Evolutionary conservation across 2,113 vertebrate species (phyloP).

Genomic region (Herpailurus yagouaroundi): DNA sequence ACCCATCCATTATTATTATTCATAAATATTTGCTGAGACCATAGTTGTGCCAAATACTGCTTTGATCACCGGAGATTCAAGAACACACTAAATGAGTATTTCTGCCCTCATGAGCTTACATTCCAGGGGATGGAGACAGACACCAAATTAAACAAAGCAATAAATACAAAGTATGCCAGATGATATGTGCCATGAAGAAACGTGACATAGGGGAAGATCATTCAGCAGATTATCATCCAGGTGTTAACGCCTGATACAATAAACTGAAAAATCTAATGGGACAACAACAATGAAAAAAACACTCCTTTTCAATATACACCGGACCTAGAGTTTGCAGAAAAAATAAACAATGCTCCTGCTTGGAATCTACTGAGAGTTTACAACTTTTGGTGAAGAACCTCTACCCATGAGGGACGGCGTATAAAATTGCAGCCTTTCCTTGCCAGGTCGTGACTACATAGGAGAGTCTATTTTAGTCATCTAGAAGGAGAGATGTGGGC

Average conservation of each 20-base stretch:
- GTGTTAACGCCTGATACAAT: background rate
- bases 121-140: background rate
- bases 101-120: background rate
- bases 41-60: background rate
- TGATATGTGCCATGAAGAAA: background rate
- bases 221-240: no score
- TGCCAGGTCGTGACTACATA: background rate
- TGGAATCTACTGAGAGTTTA: background rate
- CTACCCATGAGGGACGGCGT: background rate
- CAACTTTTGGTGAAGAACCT: background rate
- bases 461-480: background rate
- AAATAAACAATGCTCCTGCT: background rate
- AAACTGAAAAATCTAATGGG: background rate
- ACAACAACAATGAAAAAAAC: background rate
- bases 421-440: background rate
- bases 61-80: background rate
- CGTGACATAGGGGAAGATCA: background rate
- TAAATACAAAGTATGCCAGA: background rate
- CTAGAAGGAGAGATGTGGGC: background rate
- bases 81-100: background rate
- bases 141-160: background rate
- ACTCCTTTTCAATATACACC: background rate
- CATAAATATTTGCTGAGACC: background rate
- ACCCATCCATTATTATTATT: background rate
- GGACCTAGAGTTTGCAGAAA: background rate